These are phyloP conservation scores for Chroicocephalus ridibundus DNA, from an alignment of 2,113 vertebrate genomes.

Conservation along the genomic window DNA sequence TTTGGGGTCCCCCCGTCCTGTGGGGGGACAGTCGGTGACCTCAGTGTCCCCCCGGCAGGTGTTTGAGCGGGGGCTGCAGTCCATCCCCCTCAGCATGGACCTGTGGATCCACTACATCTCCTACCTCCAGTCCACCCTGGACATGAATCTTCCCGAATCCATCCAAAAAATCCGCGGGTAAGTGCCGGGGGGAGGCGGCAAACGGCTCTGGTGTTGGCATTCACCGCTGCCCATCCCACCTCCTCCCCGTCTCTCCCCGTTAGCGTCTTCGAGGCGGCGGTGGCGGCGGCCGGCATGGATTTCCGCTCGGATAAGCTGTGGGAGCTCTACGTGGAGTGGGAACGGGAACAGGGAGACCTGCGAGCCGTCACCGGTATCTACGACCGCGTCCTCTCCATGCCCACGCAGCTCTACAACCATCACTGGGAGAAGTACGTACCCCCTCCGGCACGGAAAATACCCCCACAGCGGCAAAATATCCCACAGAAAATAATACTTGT, in stretches of 20 bases:
- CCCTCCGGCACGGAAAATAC: too few relatives aligned
- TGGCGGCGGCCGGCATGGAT: slow-evolving; percentile 79
- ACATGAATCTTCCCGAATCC: slow-evolving; percentile 79
- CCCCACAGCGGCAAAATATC: not conserved
- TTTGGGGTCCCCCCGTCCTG: not conserved
- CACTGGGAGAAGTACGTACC: slow-evolving; percentile 81
- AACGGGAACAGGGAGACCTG: slow-evolving; percentile 79
- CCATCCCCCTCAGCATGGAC: slow-evolving; percentile 83
- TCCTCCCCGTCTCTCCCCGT: not conserved
- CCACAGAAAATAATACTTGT: not conserved
- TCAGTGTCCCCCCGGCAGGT: slow-evolving; percentile 56
- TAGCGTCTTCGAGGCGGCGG: slow-evolving; percentile 80
- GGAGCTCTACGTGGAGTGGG: slow-evolving; percentile 85
- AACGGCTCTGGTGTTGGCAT: accelerated
- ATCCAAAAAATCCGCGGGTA: slow-evolving; percentile 78
- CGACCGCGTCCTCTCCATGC: slow-evolving; percentile 76
- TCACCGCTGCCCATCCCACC: accelerated
- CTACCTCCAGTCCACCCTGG: slow-evolving; percentile 77
- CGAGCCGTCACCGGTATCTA: slow-evolving; percentile 72
- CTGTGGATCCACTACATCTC: slow-evolving; percentile 88
- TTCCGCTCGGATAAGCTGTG: slow-evolving; percentile 87
- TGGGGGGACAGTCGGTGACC: not conserved
- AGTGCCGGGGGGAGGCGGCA: accelerated
- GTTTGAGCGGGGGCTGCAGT: slow-evolving; percentile 78
- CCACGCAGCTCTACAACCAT: slow-evolving; percentile 83